Evolutionary conservation across 2,797 vertebrate genomes (phyloP), one percentile per base, ranked within the genome.

Genomic region (Neoniphon sammara): DNA sequence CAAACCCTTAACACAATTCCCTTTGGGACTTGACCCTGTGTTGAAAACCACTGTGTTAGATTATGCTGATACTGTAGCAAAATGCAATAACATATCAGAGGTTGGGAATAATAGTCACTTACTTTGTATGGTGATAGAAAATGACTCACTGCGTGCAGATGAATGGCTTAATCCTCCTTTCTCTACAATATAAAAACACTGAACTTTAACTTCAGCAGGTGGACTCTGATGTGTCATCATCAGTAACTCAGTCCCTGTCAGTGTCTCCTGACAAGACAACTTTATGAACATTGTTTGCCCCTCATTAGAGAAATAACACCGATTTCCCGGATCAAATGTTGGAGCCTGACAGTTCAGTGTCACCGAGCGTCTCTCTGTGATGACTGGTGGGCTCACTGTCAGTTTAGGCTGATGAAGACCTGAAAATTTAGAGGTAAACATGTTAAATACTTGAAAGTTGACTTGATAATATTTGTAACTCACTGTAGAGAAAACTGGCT

Each of bases 241-340:
- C 56, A 87, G 20, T 54, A 88, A 31, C 23, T 82, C 68, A 73
- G 61, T 10, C 46, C 82, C 87, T 53, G 70, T 77, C 36, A 87
- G n/a, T 4, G 11, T 66, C 7, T 66, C 1, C 0, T 25, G 6
- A 82, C 88, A 90, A 0, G 20, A 21, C 3, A 0, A 1, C 0
- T 0, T 0, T 31, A 5, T 2, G 2, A 0, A 1, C 1, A 18
- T 7, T 8, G 0, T 0, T 21, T 7, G 0, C 18, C 0, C 21
- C 4, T 42, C 0, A 58, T 0, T 56, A 49, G 53, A 31, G 70
- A 88, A 86, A 69, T 55, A 1, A 86, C 88, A 91, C 17, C 31
- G 7, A 54, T 5, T 1, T 2, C 9, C 70, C 47, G 27, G 4
- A 15, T 39, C 7, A 65, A 4, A 18, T 23, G 57, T 0, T 56